phyloP scores from a whole-genome alignment of 2,888 invertebrate species.

The Argynnis bischoffii region DNA sequence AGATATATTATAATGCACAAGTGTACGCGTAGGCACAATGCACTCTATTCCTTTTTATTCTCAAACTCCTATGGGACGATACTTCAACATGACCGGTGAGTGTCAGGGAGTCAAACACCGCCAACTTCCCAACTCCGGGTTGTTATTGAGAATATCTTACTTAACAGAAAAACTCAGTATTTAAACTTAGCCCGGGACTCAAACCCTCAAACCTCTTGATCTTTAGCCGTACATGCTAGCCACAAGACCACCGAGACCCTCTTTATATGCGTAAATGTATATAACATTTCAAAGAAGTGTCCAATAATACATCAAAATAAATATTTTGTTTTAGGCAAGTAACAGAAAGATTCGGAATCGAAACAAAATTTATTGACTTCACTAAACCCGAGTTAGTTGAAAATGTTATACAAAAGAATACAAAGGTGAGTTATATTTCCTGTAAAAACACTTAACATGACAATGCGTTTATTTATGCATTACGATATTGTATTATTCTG shows the following conservation, averaged over 20 bases:
- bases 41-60: too few species aligned
- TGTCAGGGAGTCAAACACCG: too few species aligned
- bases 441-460: conserved; percentile 19
- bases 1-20: too few species aligned
- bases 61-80: too few species aligned
- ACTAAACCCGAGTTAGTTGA: conserved; percentile 85
- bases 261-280: too few species aligned
- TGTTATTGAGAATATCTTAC: too few species aligned
- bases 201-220: too few species aligned
- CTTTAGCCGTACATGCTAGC: too few species aligned
- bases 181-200: too few species aligned
- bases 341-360: conserved; percentile 85
- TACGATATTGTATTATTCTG: background rate
- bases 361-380: conserved; percentile 90
- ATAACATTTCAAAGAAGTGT: background rate
- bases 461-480: conserved; percentile 1
- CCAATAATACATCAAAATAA: background rate
- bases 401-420: conserved; percentile 88
- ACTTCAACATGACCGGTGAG: background rate
- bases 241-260: background rate
- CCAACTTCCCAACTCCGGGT: too few species aligned
- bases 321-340: conserved; percentile 80
- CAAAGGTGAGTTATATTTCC: conserved; percentile 85
- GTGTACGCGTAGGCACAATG: too few species aligned
- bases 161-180: too few species aligned